Base-by-base conservation (phyloP, 2,888 invertebrate genomes). In the Caprella mutica region DNA sequence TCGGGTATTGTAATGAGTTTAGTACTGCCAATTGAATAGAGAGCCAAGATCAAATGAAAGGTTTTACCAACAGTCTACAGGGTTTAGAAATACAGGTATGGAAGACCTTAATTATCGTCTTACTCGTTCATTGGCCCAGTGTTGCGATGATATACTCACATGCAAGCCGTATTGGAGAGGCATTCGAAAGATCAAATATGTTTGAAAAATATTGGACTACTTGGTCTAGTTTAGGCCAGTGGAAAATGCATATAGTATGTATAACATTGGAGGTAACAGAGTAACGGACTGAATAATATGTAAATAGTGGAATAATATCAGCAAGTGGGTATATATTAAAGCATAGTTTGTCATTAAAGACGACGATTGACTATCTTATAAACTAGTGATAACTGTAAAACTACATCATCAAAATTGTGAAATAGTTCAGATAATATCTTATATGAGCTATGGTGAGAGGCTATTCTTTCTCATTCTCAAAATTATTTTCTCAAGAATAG, bases 121-220 rank as follows among this genome's bases (percentile, higher is more conserved):
- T 38, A 12, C 19, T 38, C n/a, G 19, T 38, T n/a, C n/a, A 38
- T 38, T 17, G 17, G 17, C 19, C 19, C 19, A 38, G 19, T 17
- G n/a, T 38, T 38, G n/a, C 19, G 40, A 2, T 35, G 23, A 17
- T 42, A 46, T 55, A 55, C 55, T 55, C 52, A 53, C 59, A 60
- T 60, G 59, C 59, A 60, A 60, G 59, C 59, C 59, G 48, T 48
- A 27, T 19, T 48, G 46, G 56, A 56, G 56, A 60, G 56, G 50
- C 58, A 58, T 58, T 61, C 61, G 51, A 50, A 51, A 58, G 40
- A 58, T 55, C 29, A 52, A 55, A 50, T 23, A 33, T 33, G n/a
- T 44, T 40, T 52, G 21, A 35, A 52, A 38, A 55, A 56, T 43
- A 58, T 35, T 46, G 46, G 55, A 55, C 55, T 40, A 48, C 58